Evolutionary conservation across 2,888 invertebrate genomes (phyloP).

Genomic region (Trichogramma dendrolimi): DNA sequence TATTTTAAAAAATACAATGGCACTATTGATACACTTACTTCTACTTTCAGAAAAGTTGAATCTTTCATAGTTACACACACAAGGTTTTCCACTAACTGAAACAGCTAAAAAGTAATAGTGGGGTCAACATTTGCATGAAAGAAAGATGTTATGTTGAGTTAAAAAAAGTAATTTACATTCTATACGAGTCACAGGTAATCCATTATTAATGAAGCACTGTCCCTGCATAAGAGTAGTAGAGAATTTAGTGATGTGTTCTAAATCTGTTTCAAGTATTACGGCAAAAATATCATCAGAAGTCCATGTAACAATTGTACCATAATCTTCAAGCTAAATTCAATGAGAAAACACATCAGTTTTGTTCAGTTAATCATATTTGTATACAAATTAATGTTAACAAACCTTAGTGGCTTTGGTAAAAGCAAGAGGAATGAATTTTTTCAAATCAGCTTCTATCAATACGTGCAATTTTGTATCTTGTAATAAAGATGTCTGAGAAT

Average conservation of each 20-base stretch:
- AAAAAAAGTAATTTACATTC: conserved; percentile 63
- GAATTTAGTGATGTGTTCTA: conserved; percentile 69
- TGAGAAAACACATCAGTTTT: conserved; percentile 6
- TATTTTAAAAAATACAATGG: neutral
- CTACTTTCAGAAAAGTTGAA: conserved; percentile 47
- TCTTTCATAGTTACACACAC: conserved; percentile 53
- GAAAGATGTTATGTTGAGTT: neutral
- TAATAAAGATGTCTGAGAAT: conserved; percentile 34
- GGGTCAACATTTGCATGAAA: conserved; percentile 2
- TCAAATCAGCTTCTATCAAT: conserved; percentile 48
- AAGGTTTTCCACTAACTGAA: conserved; percentile 59
- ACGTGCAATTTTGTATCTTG: conserved; percentile 45
- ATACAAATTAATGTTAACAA: conserved; percentile 16
- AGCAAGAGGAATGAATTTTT: conserved; percentile 39
- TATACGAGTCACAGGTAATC: conserved; percentile 69
- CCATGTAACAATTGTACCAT: conserved; percentile 77
- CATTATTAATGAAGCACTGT: conserved; percentile 72
- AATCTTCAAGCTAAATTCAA: conserved; percentile 66
- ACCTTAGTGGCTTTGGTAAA: conserved; percentile 46
- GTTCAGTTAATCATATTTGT: conserved; percentile 5
- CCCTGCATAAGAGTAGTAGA: conserved; percentile 69
- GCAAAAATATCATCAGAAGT: conserved; percentile 71
- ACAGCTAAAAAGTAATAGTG: conserved; percentile 51
- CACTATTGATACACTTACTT: conserved; percentile 31
- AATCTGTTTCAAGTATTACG: conserved; percentile 71